These are phyloP conservation scores for Gastracanthus pulcherrimus DNA, from an alignment of 2,888 invertebrate genomes.

Conservation along the genomic window DNA sequence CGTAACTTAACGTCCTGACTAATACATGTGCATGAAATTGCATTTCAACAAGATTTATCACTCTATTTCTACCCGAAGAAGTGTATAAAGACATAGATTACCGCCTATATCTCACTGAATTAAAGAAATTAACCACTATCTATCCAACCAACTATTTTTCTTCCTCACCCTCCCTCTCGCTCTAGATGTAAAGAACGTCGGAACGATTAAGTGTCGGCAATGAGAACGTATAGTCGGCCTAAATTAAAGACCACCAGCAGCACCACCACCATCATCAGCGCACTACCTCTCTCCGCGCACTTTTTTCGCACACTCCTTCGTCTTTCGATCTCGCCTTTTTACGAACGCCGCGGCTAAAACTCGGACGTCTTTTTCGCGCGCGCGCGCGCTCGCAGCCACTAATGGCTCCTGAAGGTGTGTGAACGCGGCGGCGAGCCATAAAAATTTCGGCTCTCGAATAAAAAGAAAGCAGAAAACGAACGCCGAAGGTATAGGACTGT, in stretches of 20 bases:
- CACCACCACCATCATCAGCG: too few relatives aligned
- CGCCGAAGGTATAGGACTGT: neutral
- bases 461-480: conserved; percentile 4
- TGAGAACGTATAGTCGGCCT: conserved; percentile 20
- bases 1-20: neutral
- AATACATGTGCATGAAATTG: neutral
- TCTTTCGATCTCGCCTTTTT: neutral
- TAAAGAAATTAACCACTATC: neutral
- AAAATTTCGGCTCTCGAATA: conserved; percentile 7
- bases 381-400: neutral
- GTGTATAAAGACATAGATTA: neutral
- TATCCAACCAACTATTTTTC: neutral
- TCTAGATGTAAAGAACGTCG: neutral
- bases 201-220: conserved; percentile 36
- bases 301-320: neutral
- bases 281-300: neutral
- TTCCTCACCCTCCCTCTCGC: neutral
- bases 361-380: neutral
- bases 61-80: neutral
- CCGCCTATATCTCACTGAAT: neutral
- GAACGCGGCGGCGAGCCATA: conserved; percentile 1
- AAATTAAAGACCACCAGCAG: conserved; percentile 17
- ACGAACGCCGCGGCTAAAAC: neutral
- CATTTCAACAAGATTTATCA: neutral
- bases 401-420: conserved; percentile 11